A percentile compares a stretch with the other conserved stretches of the same genome.
These are phyloP conservation scores for Halesus radiatus DNA, from an alignment of 1,140 invertebrate species.

Conservation along the genomic window DNA sequence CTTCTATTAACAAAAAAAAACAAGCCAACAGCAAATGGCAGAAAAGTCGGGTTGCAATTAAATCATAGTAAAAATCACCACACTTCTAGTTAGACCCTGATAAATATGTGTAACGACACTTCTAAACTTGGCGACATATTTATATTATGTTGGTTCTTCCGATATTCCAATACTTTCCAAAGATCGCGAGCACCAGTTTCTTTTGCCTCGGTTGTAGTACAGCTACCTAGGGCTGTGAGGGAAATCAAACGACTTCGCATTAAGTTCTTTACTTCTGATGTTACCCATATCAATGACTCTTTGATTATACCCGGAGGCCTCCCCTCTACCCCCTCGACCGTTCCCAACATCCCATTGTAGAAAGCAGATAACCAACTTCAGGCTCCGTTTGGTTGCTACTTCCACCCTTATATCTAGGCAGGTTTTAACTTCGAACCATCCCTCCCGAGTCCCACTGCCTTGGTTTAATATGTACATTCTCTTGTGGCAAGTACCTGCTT, in stretches of 20 bases:
- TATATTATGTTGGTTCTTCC: too few species aligned
- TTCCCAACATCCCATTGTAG: too few species aligned
- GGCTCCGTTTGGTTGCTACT: neutral
- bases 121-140: too few species aligned
- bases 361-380: conserved; percentile 8
- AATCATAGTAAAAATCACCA: too few species aligned
- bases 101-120: too few species aligned
- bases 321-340: neutral
- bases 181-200: too few species aligned
- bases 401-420: neutral
- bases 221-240: neutral
- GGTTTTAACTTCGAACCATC: neutral
- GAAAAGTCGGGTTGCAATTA: too few species aligned
- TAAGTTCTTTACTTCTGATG: conserved; percentile 24
- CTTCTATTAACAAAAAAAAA: too few species aligned
- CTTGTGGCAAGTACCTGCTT: neutral
- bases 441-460: neutral
- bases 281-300: conserved; percentile 38
- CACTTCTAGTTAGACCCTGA: too few species aligned
- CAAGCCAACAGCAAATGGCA: too few species aligned
- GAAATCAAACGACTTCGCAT: conserved; percentile 19
- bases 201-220: too few species aligned
- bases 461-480: neutral
- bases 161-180: too few species aligned
- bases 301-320: conserved; percentile 23